Percentiles rank a stretch among this genome's conserved stretches.
Conservation (phyloP, 35 echinoderm and acorn worm species). For the Strongylocentrotus purpuratus region DNA sequence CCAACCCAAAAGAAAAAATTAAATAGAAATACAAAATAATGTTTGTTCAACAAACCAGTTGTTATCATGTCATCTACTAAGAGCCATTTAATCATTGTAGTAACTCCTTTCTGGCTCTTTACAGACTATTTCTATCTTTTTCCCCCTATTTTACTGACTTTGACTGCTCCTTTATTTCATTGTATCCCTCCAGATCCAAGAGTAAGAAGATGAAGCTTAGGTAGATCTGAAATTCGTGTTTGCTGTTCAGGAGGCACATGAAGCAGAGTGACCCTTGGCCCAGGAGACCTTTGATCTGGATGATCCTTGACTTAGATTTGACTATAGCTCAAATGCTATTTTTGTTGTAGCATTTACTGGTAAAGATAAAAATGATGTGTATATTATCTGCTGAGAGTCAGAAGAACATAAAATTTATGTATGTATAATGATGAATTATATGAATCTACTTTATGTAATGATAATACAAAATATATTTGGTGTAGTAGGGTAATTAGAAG, state of each 20-base stretch:
- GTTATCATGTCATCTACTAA: not conserved
- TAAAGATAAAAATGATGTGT: too few species aligned
- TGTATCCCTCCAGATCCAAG: slow-evolving; percentile 53
- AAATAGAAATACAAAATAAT: too few species aligned
- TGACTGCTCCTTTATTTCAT: slow-evolving; percentile 1
- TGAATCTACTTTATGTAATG: too few species aligned
- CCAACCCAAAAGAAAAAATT: too few species aligned
- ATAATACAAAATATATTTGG: too few species aligned
- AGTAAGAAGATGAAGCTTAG: slow-evolving; percentile 66
- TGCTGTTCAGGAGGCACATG: slow-evolving; percentile 46
- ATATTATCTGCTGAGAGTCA: too few species aligned
- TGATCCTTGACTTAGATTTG: not conserved
- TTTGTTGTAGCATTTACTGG: too few species aligned
- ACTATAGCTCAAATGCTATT: too few species aligned
- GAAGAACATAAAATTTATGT: too few species aligned
- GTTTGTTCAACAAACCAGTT: too few species aligned
- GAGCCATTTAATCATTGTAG: not conserved
- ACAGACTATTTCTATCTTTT: not conserved
- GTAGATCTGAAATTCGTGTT: slow-evolving; percentile 65
- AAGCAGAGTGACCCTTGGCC: not conserved
- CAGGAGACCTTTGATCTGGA: not conserved
- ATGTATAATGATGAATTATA: too few species aligned
- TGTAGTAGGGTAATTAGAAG: too few species aligned
- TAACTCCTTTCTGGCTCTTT: not conserved
- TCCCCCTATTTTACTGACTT: not conserved